These are phyloP conservation scores for Glaucidium brasilianum DNA, from an alignment of 2,113 vertebrate genomes.

Conservation along the genomic window DNA sequence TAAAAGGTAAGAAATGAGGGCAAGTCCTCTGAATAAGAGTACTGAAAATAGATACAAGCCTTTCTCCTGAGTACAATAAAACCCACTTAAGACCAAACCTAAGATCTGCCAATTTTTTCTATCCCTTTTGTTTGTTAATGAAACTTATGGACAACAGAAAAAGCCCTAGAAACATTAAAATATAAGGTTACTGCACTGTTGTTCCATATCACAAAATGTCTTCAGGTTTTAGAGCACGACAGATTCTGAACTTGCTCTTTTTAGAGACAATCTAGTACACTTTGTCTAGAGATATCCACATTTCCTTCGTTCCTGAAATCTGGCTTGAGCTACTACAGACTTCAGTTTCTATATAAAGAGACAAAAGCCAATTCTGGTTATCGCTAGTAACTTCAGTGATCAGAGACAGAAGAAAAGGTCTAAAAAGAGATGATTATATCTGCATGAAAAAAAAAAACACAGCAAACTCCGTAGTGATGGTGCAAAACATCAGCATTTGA, in stretches of 20 bases:
- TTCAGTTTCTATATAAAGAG: background rate
- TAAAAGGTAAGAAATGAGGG: background rate
- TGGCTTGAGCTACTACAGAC: background rate
- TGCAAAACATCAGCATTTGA: background rate
- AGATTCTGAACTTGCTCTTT: background rate
- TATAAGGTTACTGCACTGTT: rapidly evolving
- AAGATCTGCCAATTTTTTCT: background rate
- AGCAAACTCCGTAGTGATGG: background rate
- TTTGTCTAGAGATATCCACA: background rate
- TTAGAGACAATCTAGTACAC: background rate
- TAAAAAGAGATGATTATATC: background rate
- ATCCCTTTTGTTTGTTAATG: background rate
- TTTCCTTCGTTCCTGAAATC: background rate
- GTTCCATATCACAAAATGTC: background rate
- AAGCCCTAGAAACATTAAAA: background rate
- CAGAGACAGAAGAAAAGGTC: no score
- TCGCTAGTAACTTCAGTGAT: background rate
- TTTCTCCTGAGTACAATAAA: background rate
- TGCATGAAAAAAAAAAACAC: background rate
- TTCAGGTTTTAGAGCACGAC: background rate
- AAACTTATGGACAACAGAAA: background rate
- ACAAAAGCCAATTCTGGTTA: no score
- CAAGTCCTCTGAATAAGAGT: background rate
- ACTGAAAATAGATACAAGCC: background rate
- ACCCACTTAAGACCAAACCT: background rate